Conservation (phyloP, 2,113 vertebrate genomes). For the Rostratula benghalensis region DNA sequence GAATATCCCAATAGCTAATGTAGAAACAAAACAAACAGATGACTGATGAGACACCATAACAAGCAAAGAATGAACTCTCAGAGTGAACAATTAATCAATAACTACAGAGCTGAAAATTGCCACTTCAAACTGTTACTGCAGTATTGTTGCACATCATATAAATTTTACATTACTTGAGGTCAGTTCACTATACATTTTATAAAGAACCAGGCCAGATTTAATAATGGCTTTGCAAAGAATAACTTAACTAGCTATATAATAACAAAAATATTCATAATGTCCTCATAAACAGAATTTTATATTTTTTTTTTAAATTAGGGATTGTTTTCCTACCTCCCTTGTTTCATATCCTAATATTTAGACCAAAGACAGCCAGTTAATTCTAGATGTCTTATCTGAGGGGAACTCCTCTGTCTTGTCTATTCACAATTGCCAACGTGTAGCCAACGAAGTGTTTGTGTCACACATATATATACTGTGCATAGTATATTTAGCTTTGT, state of each 20-base stretch:
- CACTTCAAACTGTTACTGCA: neutral
- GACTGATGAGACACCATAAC: neutral
- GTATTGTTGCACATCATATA: neutral
- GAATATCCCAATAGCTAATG: neutral
- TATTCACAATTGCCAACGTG: neutral
- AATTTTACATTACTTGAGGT: neutral
- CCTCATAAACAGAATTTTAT: neutral
- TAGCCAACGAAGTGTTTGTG: neutral
- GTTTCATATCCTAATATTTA: neutral
- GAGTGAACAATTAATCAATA: neutral
- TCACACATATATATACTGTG: neutral
- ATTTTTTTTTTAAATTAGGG: neutral
- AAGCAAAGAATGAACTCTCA: neutral
- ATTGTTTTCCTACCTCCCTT: accelerated
- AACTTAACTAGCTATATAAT: neutral
- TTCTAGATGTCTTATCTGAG: neutral
- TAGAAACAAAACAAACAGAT: neutral
- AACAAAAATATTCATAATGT: neutral
- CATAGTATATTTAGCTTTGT: neutral
- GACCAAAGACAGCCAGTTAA: neutral
- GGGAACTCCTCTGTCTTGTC: neutral
- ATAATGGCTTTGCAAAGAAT: neutral
- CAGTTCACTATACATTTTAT: neutral
- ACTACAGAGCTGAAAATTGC: neutral
- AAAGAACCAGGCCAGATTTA: neutral